Base-by-base conservation (phyloP, 1,140 invertebrate genomes). In the Atta colombica region DNA sequence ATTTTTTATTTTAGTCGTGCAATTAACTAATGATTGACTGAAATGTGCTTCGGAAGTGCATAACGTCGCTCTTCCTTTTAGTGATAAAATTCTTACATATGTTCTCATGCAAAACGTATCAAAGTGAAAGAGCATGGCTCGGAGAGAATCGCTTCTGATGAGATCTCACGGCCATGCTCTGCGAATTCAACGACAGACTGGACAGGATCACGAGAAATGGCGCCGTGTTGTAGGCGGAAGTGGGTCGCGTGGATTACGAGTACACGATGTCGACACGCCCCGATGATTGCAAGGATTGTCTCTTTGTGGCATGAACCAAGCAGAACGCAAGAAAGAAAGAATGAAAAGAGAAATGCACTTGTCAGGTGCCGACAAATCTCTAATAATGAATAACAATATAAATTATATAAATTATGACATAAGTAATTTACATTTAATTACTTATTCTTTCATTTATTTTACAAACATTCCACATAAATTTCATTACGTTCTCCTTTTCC, bases 191-290 rank as follows among this genome's bases (percentile, higher is more conserved):
- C 39, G 85, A 86, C 85, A 86, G 45, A 87, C 88, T 85, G 89
- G 90, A 88, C 35, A 84, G 85, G 80, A 85, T 39, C 58, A 77
- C 61, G 82, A 63, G 69, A 85, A 89, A 71, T 84, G 80, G 80
- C 25, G 77, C 85, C 65, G 86, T 77, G 88, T 92, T 90, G 91
- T 93, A 87, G 92, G 90, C 91, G 90, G 87, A 93, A 93, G 92
- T 94, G 87, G 92, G 92, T 93, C 92, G 80, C 49, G 71, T 85
- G 90, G 87, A 90, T 74, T 89, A 89, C 90, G 81, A 90, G 68
- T 88, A 87, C 89, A 87, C 91, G 87, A 90, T 87, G 80, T 86
- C 86, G 88, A 92, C 85, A 87, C 89, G 88, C 87, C 89, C 87
- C 87, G 90, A 75, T 84, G 86, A 88, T 88, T 75, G 85, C 87